Evolutionary conservation across 2,888 invertebrate genomes (phyloP).

Genomic region (Aphodius sticticus): DNA sequence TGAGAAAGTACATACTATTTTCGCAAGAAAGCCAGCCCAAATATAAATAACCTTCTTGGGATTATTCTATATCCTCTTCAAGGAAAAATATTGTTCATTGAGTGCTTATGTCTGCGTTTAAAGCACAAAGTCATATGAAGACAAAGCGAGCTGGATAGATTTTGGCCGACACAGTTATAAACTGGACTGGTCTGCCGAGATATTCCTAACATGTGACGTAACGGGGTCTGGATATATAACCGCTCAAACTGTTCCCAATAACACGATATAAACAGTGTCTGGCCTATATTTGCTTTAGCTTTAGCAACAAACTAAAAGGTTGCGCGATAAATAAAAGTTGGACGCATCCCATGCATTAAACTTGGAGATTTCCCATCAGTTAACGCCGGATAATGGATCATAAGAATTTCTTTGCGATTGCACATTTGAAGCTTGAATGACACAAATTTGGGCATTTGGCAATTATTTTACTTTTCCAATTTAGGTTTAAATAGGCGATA

Average conservation of each 20-base stretch:
- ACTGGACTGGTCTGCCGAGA: not conserved
- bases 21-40: not conserved
- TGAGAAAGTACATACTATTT: not conserved
- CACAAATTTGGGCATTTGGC: too few species aligned
- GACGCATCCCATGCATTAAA: not conserved
- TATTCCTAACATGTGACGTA: conserved; percentile 4
- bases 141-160: not conserved
- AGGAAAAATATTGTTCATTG: not conserved
- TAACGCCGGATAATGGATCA: too few species aligned
- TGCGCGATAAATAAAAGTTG: not conserved
- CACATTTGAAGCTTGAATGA: too few species aligned
- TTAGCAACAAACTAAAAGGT: not conserved
- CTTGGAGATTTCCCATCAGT: too few species aligned
- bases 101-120: not conserved
- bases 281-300: not conserved
- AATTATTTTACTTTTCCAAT: too few species aligned
- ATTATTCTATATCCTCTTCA: not conserved
- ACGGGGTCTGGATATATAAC: not conserved
- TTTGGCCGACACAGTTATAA: not conserved
- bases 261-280: not conserved
- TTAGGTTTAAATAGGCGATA: too few species aligned
- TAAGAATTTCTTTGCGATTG: too few species aligned
- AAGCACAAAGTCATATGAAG: not conserved
- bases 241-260: not conserved
- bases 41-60: not conserved